Evolutionary conservation across 2,797 vertebrate genomes (phyloP).

Genomic region (Anas capensis): DNA sequence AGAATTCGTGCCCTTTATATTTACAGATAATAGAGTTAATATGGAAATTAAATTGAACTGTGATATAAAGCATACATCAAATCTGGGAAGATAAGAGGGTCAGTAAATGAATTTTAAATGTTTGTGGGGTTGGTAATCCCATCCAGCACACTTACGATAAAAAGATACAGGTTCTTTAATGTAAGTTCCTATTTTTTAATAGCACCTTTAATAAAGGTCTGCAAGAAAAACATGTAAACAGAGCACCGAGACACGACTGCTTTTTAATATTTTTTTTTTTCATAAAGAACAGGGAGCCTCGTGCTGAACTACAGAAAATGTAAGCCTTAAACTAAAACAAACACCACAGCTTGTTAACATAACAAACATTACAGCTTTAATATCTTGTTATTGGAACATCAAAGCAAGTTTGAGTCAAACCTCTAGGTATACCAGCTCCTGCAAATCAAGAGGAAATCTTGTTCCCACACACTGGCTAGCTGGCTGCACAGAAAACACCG

Average conservation of each 20-base stretch:
- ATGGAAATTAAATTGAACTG: slow-evolving; percentile 47
- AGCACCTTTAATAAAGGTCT: not conserved
- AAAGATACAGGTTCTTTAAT: not conserved
- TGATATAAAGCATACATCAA: slow-evolving; percentile 4
- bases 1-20: slow-evolving; percentile 41
- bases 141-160: not conserved
- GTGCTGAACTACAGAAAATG: not conserved
- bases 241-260: not conserved
- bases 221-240: slow-evolving; percentile 6
- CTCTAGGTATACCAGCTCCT: slow-evolving; percentile 17
- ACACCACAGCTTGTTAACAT: slow-evolving; percentile 6
- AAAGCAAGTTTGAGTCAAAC: not conserved
- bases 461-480: not conserved
- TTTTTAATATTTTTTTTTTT: not conserved
- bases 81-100: not conserved
- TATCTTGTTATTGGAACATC: slow-evolving; percentile 9
- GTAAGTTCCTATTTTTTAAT: slow-evolving; percentile 26
- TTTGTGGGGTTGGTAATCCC: slow-evolving; percentile 17
- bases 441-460: not conserved
- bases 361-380: slow-evolving; percentile 23
- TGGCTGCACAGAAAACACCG: not conserved
- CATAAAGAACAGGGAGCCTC: not conserved
- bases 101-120: slow-evolving; percentile 36
- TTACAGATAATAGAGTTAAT: slow-evolving; percentile 49
- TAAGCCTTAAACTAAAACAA: slow-evolving; percentile 48